Conservation (phyloP, 2,113 vertebrate species). For the Puffinus mauretanicus region DNA sequence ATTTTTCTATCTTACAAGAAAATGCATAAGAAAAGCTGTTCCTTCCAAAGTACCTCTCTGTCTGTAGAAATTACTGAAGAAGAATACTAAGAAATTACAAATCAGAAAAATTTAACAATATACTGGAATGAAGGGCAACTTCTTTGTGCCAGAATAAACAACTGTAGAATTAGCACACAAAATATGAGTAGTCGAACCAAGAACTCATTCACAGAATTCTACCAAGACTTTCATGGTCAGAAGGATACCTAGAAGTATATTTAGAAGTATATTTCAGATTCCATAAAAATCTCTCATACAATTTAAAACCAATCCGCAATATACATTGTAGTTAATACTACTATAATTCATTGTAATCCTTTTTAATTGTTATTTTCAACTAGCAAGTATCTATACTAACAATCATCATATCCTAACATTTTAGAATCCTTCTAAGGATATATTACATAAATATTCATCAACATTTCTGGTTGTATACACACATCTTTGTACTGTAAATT, state of each 20-base stretch:
- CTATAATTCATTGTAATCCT: not conserved
- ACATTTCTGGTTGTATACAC: not conserved
- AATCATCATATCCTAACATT: not conserved
- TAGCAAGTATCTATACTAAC: not conserved
- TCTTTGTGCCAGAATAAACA: not conserved
- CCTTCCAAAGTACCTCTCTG: not conserved
- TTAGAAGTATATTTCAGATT: not conserved
- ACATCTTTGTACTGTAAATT: not conserved
- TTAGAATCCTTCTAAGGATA: not conserved
- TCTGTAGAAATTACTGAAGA: not conserved
- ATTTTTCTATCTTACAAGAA: not conserved
- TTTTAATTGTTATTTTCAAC: not conserved
- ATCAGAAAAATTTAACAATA: not conserved
- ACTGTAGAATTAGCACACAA: not conserved
- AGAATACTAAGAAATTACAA: not conserved
- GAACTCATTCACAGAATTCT: not conserved
- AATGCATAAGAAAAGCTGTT: not conserved
- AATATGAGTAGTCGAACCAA: not conserved
- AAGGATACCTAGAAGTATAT: not conserved
- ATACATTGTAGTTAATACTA: not conserved
- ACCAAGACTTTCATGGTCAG: not conserved
- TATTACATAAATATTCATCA: not conserved
- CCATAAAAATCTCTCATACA: not conserved
- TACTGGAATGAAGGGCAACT: not conserved
- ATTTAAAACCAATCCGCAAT: not conserved